A percentile compares a stretch with the other conserved stretches of the same genome.
Evolutionary conservation across 2,797 vertebrate species (phyloP).

Genomic region (Champsocephalus esox): DNA sequence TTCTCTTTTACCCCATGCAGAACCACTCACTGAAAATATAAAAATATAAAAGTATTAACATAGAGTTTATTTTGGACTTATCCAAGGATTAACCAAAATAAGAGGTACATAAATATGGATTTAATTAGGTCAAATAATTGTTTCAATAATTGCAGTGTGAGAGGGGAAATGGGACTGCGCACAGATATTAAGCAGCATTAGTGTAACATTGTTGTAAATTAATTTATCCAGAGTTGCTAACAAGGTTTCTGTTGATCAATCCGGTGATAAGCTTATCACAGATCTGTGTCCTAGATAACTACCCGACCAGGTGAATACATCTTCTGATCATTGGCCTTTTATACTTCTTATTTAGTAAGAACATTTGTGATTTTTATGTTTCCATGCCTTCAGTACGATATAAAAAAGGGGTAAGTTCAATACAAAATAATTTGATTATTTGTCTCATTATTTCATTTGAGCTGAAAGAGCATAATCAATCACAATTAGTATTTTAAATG

Average conservation of each 20-base stretch:
- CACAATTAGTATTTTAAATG: constrained; percentile 18
- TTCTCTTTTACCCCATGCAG: neutral
- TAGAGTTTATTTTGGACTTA: neutral
- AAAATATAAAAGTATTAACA: neutral
- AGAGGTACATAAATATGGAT: constrained; percentile 13
- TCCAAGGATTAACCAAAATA: constrained; percentile 7
- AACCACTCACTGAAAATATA: neutral
- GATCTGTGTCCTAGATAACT: constrained; percentile 53
- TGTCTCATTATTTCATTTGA: constrained; percentile 24
- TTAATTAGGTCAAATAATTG: constrained; percentile 48
- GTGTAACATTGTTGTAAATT: constrained; percentile 38
- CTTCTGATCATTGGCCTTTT: constrained; percentile 18
- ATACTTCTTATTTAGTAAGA: neutral
- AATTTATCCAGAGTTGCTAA: constrained; percentile 51
- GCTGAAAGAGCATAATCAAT: neutral
- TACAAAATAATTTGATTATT: neutral
- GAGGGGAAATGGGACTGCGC: constrained; percentile 6
- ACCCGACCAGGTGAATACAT: constrained; percentile 33
- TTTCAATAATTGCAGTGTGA: constrained; percentile 34
- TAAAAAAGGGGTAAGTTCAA: neutral
- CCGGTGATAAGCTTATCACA: constrained; percentile 43
- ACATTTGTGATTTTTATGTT: neutral
- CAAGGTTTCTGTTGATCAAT: constrained; percentile 53
- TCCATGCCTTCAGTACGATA: neutral
- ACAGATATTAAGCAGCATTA: constrained; percentile 23